Conservation (phyloP, 23 tunicate species). For the Styela plicata region DNA sequence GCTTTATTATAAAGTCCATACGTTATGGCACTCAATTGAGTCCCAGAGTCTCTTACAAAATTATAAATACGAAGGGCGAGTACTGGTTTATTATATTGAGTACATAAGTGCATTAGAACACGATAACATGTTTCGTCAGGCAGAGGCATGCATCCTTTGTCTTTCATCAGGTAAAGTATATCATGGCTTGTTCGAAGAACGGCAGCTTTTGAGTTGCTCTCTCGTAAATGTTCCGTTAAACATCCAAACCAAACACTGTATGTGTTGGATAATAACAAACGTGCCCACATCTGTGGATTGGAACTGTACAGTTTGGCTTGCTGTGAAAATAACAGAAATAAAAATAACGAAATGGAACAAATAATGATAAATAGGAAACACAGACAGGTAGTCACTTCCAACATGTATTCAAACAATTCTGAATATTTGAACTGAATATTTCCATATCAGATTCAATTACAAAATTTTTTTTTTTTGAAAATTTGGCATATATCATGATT, state of each 20-base stretch:
- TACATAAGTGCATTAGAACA: constrained; percentile 71
- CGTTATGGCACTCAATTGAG: constrained; percentile 84
- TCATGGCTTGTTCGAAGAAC: constrained; percentile 69
- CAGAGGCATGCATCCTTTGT: constrained; percentile 55
- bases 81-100: constrained; percentile 69
- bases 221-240: constrained; percentile 45
- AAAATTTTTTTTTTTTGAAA: too few species aligned
- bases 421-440: too few species aligned
- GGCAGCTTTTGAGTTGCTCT: constrained; percentile 56
- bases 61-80: constrained; percentile 73
- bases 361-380: too few species aligned
- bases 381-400: too few species aligned
- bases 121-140: constrained; percentile 88
- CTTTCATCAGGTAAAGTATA: constrained; percentile 43
- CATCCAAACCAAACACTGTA: constrained; percentile 94
- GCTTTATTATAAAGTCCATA: constrained; percentile 95
- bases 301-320: constrained; percentile 38
- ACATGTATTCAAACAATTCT: too few species aligned
- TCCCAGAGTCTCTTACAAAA: constrained; percentile 56
- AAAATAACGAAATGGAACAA: too few species aligned
- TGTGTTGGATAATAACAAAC: constrained; percentile 52
- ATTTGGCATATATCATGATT: too few species aligned
- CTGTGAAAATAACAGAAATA: constrained; percentile 33
- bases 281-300: constrained; percentile 71
- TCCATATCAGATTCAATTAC: not conserved